A percentile compares a stretch with the other conserved stretches of the same genome.
phyloP scores from a whole-genome alignment of 2,797 vertebrate species.

The Tenualosa ilisha region DNA sequence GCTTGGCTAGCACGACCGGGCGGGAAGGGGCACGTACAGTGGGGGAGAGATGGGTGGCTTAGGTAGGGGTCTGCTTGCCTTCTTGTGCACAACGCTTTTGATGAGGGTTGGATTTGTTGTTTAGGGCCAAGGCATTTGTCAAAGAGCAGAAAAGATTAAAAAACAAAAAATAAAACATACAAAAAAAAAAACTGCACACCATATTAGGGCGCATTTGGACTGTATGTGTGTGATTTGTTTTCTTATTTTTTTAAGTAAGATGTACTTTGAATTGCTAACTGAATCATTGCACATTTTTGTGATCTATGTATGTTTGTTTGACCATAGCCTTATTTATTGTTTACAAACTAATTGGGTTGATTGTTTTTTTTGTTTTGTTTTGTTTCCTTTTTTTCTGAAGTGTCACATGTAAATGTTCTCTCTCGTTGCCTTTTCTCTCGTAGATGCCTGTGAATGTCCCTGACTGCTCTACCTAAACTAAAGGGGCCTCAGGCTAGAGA shows the following conservation, averaged over 20 bases:
- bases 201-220: not conserved
- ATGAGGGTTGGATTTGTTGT: not conserved
- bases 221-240: not conserved
- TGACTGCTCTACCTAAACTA: not conserved
- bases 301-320: not conserved
- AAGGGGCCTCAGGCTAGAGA: constrained; percentile 1
- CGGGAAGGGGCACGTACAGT: not conserved
- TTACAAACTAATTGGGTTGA: constrained; percentile 19
- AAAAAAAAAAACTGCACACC: constrained; percentile 15
- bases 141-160: constrained; percentile 2
- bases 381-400: not conserved
- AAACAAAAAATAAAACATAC: not conserved
- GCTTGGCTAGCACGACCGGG: not conserved
- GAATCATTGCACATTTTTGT: constrained; percentile 19
- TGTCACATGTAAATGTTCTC: constrained; percentile 11
- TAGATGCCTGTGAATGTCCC: constrained; percentile 9
- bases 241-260: not conserved
- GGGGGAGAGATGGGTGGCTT: not conserved
- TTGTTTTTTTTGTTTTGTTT: not conserved
- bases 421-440: constrained; percentile 13
- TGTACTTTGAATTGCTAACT: constrained; percentile 8
- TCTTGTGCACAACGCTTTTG: constrained; percentile 1
- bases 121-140: constrained; percentile 20
- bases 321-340: constrained; percentile 24
- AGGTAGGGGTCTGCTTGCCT: not conserved